Conservation (phyloP, 2,113 vertebrate genomes). For the Lophochroa leadbeateri region DNA sequence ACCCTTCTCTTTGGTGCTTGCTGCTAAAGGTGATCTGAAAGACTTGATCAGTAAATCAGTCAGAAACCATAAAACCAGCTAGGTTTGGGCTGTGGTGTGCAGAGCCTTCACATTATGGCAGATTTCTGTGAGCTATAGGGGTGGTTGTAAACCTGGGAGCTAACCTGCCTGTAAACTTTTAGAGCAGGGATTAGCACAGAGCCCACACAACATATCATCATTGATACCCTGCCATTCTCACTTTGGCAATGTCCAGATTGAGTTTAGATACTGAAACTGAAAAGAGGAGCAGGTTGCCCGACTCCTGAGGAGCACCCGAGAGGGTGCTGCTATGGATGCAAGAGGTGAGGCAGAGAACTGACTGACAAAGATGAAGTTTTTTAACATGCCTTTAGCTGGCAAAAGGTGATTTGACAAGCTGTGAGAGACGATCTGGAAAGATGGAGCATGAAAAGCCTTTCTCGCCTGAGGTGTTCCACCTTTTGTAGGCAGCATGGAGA, state of each 20-base stretch:
- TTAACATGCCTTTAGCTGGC: conserved; percentile 52
- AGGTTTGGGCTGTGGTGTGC: fast-evolving
- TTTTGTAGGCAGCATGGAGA: background rate
- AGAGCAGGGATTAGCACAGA: background rate
- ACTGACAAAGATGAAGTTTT: conserved; percentile 57
- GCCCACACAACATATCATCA: fast-evolving
- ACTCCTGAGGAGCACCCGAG: background rate
- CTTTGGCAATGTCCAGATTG: background rate
- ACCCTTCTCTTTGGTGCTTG: conserved; percentile 57
- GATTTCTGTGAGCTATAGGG: background rate
- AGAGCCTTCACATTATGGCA: fast-evolving
- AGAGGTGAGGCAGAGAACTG: background rate
- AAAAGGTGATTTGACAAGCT: conserved; percentile 62
- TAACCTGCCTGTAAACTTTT: background rate
- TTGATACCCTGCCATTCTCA: background rate
- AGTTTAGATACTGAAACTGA: background rate
- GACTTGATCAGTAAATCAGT: background rate
- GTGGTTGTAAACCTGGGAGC: background rate
- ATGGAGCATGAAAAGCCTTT: conserved; percentile 44
- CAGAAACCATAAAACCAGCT: background rate
- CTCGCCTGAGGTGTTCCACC: background rate
- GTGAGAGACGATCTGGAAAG: background rate
- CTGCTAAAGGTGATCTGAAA: conserved; percentile 44
- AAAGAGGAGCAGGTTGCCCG: background rate
- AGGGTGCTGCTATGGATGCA: background rate